These are phyloP conservation scores for Chauna torquata DNA, from an alignment of 2,113 vertebrate species.

Conservation along the genomic window DNA sequence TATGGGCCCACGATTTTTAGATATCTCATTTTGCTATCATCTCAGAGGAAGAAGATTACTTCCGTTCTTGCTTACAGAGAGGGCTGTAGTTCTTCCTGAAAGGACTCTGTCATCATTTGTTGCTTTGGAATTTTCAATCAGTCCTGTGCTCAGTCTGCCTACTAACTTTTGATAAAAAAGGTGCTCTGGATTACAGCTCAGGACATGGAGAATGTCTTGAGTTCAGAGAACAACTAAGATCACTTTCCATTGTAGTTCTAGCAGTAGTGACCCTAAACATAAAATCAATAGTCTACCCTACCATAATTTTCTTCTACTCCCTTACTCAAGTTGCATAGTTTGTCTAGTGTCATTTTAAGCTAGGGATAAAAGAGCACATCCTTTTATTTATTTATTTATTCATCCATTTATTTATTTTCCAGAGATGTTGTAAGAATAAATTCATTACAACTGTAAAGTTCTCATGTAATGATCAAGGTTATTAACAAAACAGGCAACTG, in stretches of 20 bases:
- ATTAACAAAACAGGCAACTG: neutral
- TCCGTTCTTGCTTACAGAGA: neutral
- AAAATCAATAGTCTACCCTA: neutral
- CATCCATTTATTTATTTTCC: neutral
- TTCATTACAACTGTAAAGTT: neutral
- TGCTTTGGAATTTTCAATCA: neutral
- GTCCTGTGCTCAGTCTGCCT: neutral
- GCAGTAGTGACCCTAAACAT: neutral
- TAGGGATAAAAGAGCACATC: neutral
- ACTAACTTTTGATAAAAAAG: neutral
- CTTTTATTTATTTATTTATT: neutral
- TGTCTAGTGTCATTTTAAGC: neutral
- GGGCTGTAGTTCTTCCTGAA: neutral
- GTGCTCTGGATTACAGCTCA: neutral
- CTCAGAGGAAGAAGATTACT: neutral
- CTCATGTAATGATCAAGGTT: neutral
- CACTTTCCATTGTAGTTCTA: neutral
- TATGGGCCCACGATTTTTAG: neutral
- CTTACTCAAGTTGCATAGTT: neutral
- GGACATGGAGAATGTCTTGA: neutral
- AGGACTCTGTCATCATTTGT: neutral
- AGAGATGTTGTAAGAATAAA: neutral
- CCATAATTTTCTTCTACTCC: neutral
- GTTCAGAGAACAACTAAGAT: neutral
- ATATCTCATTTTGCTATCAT: neutral